Conservation (phyloP, 1,140 invertebrate species). For the Polypedilum pembai region DNA sequence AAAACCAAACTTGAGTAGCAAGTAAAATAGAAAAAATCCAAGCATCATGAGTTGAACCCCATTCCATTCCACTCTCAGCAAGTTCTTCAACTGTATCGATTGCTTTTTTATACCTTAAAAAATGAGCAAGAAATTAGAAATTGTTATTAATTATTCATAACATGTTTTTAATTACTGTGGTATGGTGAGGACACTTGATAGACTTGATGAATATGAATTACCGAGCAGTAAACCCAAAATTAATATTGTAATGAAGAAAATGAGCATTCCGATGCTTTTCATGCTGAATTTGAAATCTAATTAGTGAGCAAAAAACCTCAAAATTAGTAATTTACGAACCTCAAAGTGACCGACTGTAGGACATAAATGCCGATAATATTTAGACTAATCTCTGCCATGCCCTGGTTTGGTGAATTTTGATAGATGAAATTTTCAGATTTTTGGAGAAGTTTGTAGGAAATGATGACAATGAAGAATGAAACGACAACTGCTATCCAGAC, state of each 20-base stretch:
- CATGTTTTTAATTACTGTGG: conserved; percentile 43
- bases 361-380: conserved; percentile 33
- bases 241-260: conserved; percentile 42
- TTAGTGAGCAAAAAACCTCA: conserved; percentile 31
- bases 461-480: conserved; percentile 30
- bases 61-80: conserved; percentile 45
- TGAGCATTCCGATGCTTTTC: conserved; percentile 29
- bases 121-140: not conserved
- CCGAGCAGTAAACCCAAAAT: conserved; percentile 44
- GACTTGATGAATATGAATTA: conserved; percentile 48
- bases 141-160: not conserved
- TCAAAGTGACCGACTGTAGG: not conserved
- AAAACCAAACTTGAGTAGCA: conserved; percentile 42
- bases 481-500: conserved; percentile 37
- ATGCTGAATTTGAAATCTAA: conserved; percentile 28
- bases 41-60: conserved; percentile 51
- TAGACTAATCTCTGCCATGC: conserved; percentile 14
- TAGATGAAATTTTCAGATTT: not conserved
- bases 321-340: not conserved
- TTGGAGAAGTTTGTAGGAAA: conserved; percentile 28
- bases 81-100: conserved; percentile 48
- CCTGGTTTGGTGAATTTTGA: not conserved
- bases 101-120: conserved; percentile 42
- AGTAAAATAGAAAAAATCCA: conserved; percentile 49
- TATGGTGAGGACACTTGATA: conserved; percentile 49